phyloP scores from a whole-genome alignment of 2,888 invertebrate genomes.

The Acronicta psi region DNA sequence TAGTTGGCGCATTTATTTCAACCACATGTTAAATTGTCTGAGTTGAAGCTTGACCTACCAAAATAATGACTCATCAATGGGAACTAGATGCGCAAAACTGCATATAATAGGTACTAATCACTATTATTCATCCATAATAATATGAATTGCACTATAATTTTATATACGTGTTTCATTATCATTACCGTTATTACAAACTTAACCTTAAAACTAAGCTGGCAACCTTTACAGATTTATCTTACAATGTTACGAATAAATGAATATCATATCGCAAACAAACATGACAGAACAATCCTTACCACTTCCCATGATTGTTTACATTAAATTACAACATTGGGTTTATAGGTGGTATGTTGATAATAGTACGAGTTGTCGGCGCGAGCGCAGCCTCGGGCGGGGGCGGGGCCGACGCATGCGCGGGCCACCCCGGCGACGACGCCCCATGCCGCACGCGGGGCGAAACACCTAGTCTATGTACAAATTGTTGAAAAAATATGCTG shows the following conservation, averaged over 20 bases:
- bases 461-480: conserved; percentile 51
- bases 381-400: conserved; percentile 75
- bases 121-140: conserved; percentile 34
- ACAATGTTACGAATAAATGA: conserved; percentile 52
- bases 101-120: conserved; percentile 25
- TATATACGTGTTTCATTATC: conserved; percentile 21
- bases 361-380: conserved; percentile 62
- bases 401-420: conserved; percentile 79
- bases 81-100: conserved; percentile 15
- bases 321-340: conserved; percentile 81
- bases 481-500: conserved; percentile 39
- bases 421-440: conserved; percentile 84
- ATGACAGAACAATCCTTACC: conserved; percentile 77
- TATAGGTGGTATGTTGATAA: conserved; percentile 67
- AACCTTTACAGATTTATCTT: conserved; percentile 29
- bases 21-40: conserved; percentile 3
- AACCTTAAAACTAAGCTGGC: conserved; percentile 31
- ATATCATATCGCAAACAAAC: conserved; percentile 60
- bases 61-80: conserved; percentile 30
- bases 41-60: conserved; percentile 16
- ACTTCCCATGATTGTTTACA: conserved; percentile 83
- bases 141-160: conserved; percentile 28
- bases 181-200: conserved; percentile 38
- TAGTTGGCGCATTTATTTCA: conserved; percentile 40
- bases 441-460: conserved; percentile 67